A percentile compares a stretch with the other conserved stretches of the same genome.
phyloP scores from a whole-genome alignment of 2,888 invertebrate genomes.

The Heliconius erato region DNA sequence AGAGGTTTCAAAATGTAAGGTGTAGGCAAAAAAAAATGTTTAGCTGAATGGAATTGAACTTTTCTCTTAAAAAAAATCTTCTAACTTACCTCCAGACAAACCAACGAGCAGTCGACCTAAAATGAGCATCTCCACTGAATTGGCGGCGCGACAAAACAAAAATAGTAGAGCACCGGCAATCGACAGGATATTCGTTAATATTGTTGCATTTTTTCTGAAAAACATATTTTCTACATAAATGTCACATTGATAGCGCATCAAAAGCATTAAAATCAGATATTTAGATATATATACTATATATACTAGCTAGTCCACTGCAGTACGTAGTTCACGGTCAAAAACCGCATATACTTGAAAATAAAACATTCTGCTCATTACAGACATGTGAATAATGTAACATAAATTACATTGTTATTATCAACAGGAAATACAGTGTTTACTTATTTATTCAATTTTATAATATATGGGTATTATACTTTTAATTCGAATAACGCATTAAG shows the following conservation, averaged over 20 bases:
- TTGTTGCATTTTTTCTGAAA: slow-evolving; percentile 89
- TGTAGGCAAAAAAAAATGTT: background rate
- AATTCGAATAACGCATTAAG: background rate
- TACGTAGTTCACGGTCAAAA: slow-evolving; percentile 1
- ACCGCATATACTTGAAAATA: slow-evolving; percentile 15
- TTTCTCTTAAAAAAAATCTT: too few species aligned
- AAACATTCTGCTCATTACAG: background rate
- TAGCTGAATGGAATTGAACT: too few species aligned
- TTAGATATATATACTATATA: too few species aligned
- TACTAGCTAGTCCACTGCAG: background rate
- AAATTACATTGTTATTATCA: slow-evolving; percentile 7
- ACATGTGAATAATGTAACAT: background rate
- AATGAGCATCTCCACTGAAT: slow-evolving; percentile 92
- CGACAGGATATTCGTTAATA: slow-evolving; percentile 89
- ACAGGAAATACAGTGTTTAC: slow-evolving; percentile 1
- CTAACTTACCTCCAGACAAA: slow-evolving; percentile 87
- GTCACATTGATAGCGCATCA: background rate
- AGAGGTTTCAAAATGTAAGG: too few species aligned
- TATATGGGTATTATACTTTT: background rate
- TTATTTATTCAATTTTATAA: background rate
- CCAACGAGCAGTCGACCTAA: slow-evolving; percentile 92
- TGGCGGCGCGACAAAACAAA: slow-evolving; percentile 87
- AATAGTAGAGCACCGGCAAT: slow-evolving; percentile 90
- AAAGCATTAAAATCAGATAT: background rate
- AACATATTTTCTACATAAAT: background rate